These are phyloP conservation scores for Caenorhabditis wallacei DNA, from an alignment of 2,888 invertebrate species.

Conservation along the genomic window DNA sequence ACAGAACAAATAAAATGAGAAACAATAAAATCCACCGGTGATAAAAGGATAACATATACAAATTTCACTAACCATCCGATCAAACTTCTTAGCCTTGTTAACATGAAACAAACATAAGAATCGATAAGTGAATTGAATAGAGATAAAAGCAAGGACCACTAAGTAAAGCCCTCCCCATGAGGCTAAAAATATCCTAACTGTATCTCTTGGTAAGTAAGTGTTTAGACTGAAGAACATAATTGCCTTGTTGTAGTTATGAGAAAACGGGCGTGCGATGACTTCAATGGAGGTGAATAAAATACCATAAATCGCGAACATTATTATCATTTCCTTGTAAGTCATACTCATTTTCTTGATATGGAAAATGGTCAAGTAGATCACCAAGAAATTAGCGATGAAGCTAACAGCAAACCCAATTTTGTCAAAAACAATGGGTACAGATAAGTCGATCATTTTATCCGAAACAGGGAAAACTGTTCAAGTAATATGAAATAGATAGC, in stretches of 20 bases:
- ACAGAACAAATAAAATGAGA: neutral
- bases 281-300: neutral
- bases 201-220: neutral
- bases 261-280: constrained; percentile 3
- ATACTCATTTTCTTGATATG: constrained; percentile 5
- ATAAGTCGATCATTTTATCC: no score
- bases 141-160: neutral
- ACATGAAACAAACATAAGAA: neutral
- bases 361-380: constrained; percentile 3
- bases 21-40: neutral
- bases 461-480: no score
- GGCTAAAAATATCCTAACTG: neutral
- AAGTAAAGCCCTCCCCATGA: neutral
- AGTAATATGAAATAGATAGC: no score
- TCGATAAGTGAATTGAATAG: neutral
- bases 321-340: constrained; percentile 4
- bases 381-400: neutral
- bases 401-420: neutral
- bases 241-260: constrained; percentile 16
- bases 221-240: neutral
- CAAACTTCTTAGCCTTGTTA: neutral
- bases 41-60: constrained; percentile 8
- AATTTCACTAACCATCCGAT: neutral
- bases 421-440: neutral
- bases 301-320: neutral